Conservation (phyloP, 2,888 invertebrate genomes). For the Drepanosiphum platanoidis region DNA sequence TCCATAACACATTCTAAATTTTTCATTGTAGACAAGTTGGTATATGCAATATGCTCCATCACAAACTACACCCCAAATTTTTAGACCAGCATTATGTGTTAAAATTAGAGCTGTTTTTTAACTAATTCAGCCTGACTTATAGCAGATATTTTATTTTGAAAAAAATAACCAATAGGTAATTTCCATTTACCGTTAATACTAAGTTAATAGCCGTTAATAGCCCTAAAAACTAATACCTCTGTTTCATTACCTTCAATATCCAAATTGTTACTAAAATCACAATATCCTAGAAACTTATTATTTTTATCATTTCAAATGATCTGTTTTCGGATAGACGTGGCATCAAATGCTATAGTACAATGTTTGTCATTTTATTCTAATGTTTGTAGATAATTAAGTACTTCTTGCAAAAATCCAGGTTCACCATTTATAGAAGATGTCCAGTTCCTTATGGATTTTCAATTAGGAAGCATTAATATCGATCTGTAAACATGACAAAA, state of each 20-base stretch:
- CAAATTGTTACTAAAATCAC: conserved; percentile 10
- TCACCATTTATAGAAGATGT: neutral
- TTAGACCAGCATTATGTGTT: conserved; percentile 9
- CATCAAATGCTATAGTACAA: conserved; percentile 11
- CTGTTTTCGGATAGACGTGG: conserved; percentile 20
- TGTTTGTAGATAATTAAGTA: conserved; percentile 11
- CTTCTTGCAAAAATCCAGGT: conserved; percentile 21
- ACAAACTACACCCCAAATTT: conserved; percentile 33
- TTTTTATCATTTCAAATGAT: conserved; percentile 33
- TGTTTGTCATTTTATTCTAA: conserved; percentile 5
- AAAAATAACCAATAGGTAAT: conserved; percentile 18
- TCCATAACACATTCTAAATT: conserved; percentile 7
- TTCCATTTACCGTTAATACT: conserved; percentile 28
- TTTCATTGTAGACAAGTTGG: neutral
- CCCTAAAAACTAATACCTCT: conserved; percentile 8
- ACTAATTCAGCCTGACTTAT: conserved; percentile 12
- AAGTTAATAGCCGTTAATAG: too few relatives aligned
- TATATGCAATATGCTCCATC: conserved; percentile 38
- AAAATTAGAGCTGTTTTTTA: conserved; percentile 4
- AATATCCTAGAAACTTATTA: conserved; percentile 26
- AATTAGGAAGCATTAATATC: conserved; percentile 13
- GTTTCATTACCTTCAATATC: conserved; percentile 22
- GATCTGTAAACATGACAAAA: conserved; percentile 4
- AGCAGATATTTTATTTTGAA: conserved; percentile 21
- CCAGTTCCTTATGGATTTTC: conserved; percentile 24